Evolutionary conservation across 2,113 vertebrate genomes (phyloP), one percentile per base, ranked within the genome.

Genomic region (Caloenas nicobarica): DNA sequence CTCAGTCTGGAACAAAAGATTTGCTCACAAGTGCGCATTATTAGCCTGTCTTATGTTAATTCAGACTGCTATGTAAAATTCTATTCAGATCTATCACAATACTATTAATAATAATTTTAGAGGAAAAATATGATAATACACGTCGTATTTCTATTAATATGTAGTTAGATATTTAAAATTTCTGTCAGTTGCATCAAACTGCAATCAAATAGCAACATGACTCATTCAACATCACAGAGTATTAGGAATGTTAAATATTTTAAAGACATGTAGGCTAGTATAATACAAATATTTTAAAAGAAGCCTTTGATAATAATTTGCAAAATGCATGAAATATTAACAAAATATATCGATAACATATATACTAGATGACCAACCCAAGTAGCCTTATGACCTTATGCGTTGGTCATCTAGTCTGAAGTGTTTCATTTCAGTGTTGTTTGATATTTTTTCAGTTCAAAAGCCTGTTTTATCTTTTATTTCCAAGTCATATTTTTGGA

Each of bases 41-140:
- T 58, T 85, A 95, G 57, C 40, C 50, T 82, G 62, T 29, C 79
- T 97, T 93, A 96, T 85, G 89, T 76, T 84, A 91, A 95, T 94
- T 91, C 70, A 85, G 79, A 56, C 46, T 85, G 17, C 17, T 76
- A 89, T 51, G 68, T 70, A 81, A 93, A 91, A 93, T 46, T 51
- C 17, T 61, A 83, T 85, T 74, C 78, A 88, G 25, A 61, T 46
- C 70, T 69, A 89, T 66, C 81, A 73, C 51, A 90, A 81, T 42
- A 28, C 25, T 85, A 68, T 58, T 46, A 83, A 93, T 73, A 68
- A 62, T 46, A 80, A 93, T 73, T 80, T 83, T 38, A 90, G 50
- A 82, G 40, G n/a, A 58, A 91, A 91, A 88, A 77, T 77, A 86
- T 70, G 46, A 77, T 51, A 82, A 69, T 62, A 28, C 8, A 10